These are phyloP conservation scores for Bombus balteatus DNA, from an alignment of 1,140 invertebrate species.

Conservation along the genomic window DNA sequence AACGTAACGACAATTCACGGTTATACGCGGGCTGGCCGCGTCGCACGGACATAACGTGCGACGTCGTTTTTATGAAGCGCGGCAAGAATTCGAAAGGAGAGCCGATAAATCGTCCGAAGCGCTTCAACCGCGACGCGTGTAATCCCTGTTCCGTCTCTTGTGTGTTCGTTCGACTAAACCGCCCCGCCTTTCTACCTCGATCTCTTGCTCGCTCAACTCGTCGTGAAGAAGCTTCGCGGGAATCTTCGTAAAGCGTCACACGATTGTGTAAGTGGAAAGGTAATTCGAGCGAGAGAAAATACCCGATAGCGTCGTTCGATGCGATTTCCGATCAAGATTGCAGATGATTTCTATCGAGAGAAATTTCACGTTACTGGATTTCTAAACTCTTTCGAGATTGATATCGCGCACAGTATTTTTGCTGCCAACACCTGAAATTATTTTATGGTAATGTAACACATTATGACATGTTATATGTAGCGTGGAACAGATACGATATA, in stretches of 20 bases:
- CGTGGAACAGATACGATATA: too few relatives aligned
- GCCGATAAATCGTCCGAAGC: conserved; percentile 62
- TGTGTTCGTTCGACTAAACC: not conserved
- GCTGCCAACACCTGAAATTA: too few relatives aligned
- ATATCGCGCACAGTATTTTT: too few relatives aligned
- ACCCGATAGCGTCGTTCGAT: not conserved
- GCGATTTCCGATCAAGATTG: not conserved
- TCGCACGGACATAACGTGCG: conserved; percentile 53
- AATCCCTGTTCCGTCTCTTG: conserved; percentile 14
- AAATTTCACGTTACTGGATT: too few relatives aligned
- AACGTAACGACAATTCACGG: conserved; percentile 70
- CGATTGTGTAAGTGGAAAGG: not conserved
- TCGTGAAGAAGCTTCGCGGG: not conserved
- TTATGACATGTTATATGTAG: too few relatives aligned
- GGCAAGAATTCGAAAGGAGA: conserved; percentile 71
- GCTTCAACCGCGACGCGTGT: conserved; percentile 38
- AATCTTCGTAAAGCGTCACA: not conserved
- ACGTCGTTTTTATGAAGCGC: conserved; percentile 68
- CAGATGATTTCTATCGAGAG: not conserved
- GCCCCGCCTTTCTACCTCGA: too few relatives aligned
- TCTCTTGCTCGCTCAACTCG: not conserved
- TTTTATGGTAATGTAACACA: too few relatives aligned
- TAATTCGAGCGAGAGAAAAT: not conserved
- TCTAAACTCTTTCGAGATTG: too few relatives aligned
- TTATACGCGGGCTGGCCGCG: conserved; percentile 54